Percentiles rank a stretch among this genome's conserved stretches.
Evolutionary conservation across 1,140 invertebrate species (phyloP).

Genomic region (Meloidogyne chitwoodi): DNA sequence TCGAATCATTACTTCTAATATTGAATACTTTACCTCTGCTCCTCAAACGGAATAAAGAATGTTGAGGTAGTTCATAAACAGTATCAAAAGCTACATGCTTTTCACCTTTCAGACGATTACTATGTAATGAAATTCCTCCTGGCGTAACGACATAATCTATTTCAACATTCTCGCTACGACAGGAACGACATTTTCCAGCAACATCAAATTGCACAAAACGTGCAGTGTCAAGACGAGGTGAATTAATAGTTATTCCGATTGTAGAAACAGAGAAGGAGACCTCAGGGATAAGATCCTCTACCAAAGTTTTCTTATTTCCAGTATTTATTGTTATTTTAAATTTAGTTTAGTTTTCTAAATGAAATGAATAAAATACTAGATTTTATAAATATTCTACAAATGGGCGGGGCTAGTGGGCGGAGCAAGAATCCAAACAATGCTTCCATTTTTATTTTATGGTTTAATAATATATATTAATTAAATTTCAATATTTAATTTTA

Average conservation of each 20-base stretch:
- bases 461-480: no score
- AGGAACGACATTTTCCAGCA: not conserved
- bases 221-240: not conserved
- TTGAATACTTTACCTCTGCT: not conserved
- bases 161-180: not conserved
- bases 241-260: not conserved
- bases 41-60: not conserved
- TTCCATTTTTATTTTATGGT: no score
- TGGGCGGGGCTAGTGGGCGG: no score
- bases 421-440: no score
- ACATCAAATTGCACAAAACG: not conserved
- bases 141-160: not conserved
- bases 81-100: not conserved
- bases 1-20: not conserved
- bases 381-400: no score
- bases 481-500: no score
- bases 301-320: not conserved
- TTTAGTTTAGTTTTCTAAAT: no score
- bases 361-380: no score
- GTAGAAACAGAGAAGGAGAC: not conserved
- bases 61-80: not conserved
- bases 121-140: not conserved
- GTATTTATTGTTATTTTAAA: no score
- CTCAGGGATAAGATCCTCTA: not conserved
- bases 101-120: not conserved